Percentiles rank a stretch among this genome's conserved stretches.
phyloP scores from a whole-genome alignment of 1,140 invertebrate species.

The Drosophila varians region DNA sequence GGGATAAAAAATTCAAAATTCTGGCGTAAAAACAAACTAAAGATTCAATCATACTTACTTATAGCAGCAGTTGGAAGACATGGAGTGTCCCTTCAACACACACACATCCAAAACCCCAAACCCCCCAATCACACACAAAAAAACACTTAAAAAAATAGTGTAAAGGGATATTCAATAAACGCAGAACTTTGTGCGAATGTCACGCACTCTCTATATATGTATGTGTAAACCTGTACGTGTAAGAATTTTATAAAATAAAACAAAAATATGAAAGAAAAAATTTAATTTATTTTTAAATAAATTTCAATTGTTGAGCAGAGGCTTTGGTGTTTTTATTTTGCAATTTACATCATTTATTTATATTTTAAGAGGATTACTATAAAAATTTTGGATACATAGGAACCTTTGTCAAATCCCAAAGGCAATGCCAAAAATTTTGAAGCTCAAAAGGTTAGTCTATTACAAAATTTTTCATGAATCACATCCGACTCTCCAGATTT shows the following conservation, averaged over 20 bases:
- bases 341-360: background rate
- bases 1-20: slow-evolving; percentile 54
- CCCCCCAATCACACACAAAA: slow-evolving; percentile 2
- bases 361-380: background rate
- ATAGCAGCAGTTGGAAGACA: slow-evolving; percentile 41
- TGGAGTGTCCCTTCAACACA: slow-evolving; percentile 24
- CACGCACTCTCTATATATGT: slow-evolving; percentile 56
- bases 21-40: slow-evolving; percentile 70
- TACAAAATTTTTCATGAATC: background rate
- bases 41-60: slow-evolving; percentile 74
- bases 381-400: background rate
- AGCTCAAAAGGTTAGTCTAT: background rate
- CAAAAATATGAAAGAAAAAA: background rate
- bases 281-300: slow-evolving; percentile 34
- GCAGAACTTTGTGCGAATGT: slow-evolving; percentile 27
- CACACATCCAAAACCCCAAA: background rate
- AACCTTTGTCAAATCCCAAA: background rate
- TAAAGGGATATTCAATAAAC: slow-evolving; percentile 9
- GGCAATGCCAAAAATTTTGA: slow-evolving; percentile 1
- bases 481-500: background rate
- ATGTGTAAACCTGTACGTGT: slow-evolving; percentile 48
- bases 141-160: background rate
- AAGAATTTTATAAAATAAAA: slow-evolving; percentile 67
- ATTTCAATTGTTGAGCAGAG: slow-evolving; percentile 61
- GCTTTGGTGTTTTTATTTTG: background rate